Base-by-base conservation (phyloP, 2,888 invertebrate genomes). In the Hypomecis atomaria region DNA sequence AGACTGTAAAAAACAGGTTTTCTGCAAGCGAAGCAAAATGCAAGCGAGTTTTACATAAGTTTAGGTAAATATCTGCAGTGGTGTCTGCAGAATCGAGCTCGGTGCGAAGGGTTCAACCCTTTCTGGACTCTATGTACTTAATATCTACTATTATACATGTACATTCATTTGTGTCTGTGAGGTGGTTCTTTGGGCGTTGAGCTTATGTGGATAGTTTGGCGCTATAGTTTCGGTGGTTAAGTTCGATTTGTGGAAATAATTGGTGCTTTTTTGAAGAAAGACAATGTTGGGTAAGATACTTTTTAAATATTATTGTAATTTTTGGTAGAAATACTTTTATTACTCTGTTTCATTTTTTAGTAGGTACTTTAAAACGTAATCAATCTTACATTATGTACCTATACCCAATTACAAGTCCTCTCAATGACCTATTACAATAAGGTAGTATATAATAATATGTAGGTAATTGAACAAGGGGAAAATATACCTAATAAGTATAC, bases 61-160 rank as follows among this genome's bases (percentile, higher is more conserved):
- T 13, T 53, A 49, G 64, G 81, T 83, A 83, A 72, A 83, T 85
- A 82, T 75, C 76, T 86, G 86, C 86, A 86, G 76, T 77, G 71
- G 66, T 73, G 71, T 77, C 74, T 89, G 89, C 89, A 89, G 76
- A 79, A 78, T 71, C 66, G 85, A 89, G 88, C 90, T 90, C 83
- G 69, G 40, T 8, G 78, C 81, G 72, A 83, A 84, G 89, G 90
- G 88, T 82, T 71, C 71, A 75, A 83, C 88, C 89, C 90, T 85
- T 82, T 81, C 74, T 71, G 66, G 48, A 36, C 43, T 63, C 75
- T 73, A 67, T 74, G 72, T 69, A 70, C 42, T 10, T 56, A n/a
- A n/a, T n/a, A 74, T 4, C 34, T 53, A 6, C 8, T 74, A 72
- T 73, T 23, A 23, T 23, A 23, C 23, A 74, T 74, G 66, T 61